Evolutionary conservation across 2,113 vertebrate species (phyloP).

Genomic region (Dendropsophus ebraccatus): DNA sequence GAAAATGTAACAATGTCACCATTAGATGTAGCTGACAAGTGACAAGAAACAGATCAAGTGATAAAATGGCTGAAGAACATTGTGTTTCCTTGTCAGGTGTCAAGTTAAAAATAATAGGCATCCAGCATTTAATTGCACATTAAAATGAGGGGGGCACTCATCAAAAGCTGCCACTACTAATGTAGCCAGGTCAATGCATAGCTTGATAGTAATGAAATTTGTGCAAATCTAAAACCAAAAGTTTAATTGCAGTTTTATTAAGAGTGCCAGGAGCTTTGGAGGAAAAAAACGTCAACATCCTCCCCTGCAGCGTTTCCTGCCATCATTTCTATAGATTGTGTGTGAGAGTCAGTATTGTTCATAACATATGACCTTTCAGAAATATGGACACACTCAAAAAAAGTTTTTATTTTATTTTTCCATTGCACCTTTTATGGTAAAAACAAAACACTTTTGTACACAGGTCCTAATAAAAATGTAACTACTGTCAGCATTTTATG

Average conservation of each 20-base stretch:
- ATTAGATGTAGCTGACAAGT: constrained; percentile 38
- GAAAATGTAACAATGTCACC: constrained; percentile 31
- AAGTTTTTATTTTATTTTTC: too few species aligned
- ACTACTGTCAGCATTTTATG: too few species aligned
- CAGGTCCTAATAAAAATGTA: too few species aligned
- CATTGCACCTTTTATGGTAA: too few species aligned
- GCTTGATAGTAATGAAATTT: neutral
- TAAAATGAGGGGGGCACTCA: constrained; percentile 1
- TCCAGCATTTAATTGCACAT: constrained; percentile 18
- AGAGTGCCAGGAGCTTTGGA: neutral
- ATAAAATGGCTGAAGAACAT: constrained; percentile 31
- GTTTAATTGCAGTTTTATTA: neutral
- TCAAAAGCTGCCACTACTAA: neutral
- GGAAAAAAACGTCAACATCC: neutral
- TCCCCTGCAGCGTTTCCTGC: too few species aligned
- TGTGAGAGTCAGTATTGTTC: too few species aligned
- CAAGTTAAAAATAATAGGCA: constrained; percentile 44
- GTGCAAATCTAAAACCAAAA: neutral
- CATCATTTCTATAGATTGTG: too few species aligned
- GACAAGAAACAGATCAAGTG: constrained; percentile 22
- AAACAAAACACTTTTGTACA: too few species aligned
- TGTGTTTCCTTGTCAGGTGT: constrained; percentile 43
- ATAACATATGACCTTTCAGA: too few species aligned
- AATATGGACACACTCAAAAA: too few species aligned
- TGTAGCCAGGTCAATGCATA: neutral